Evolutionary conservation across 2,888 invertebrate genomes (phyloP).

Genomic region (Malthinus seriepunctatus): DNA sequence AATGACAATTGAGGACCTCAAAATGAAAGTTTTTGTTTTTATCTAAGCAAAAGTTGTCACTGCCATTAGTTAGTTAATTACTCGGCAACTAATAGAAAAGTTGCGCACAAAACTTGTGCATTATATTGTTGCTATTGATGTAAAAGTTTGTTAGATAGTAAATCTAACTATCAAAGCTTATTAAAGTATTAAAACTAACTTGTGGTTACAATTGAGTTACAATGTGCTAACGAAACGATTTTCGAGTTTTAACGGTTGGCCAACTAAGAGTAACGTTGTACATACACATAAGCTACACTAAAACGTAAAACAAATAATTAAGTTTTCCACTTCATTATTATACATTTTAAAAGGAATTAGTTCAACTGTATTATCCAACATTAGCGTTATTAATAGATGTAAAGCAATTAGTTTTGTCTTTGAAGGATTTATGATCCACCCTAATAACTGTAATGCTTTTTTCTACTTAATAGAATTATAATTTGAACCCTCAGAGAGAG

Average conservation of each 20-base stretch:
- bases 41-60: too few species aligned
- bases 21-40: too few species aligned
- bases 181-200: constrained; percentile 29
- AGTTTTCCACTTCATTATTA: constrained; percentile 15
- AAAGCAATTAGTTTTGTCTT: too few species aligned
- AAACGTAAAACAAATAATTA: constrained; percentile 20
- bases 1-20: too few species aligned
- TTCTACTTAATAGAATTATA: too few species aligned
- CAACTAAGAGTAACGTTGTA: constrained; percentile 22
- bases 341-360: not conserved
- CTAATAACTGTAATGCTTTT: too few species aligned
- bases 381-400: too few species aligned
- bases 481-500: too few species aligned
- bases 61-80: too few species aligned
- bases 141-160: constrained; percentile 12
- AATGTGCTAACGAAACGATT: constrained; percentile 25
- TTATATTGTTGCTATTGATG: constrained; percentile 7
- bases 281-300: constrained; percentile 1
- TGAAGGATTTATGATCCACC: too few species aligned
- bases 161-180: constrained; percentile 24
- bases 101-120: constrained; percentile 13
- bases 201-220: constrained; percentile 30
- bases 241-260: constrained; percentile 28
- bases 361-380: too few species aligned
- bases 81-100: too few species aligned